Evolutionary conservation across 2,113 vertebrate genomes (phyloP), one percentile per base, ranked within the genome.

Genomic region (Clinocottus analis): DNA sequence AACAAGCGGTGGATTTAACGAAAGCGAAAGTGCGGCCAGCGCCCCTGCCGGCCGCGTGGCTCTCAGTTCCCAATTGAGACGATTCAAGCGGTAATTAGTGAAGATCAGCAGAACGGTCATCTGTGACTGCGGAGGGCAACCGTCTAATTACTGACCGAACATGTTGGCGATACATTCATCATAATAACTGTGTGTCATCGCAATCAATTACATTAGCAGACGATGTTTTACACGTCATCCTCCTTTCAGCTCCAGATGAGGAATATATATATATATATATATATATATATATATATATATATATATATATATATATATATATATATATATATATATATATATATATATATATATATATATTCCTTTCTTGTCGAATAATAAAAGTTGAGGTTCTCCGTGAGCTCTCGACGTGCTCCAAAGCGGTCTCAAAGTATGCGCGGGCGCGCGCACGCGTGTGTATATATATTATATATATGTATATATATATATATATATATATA

Each of bases 331-430:
- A n/a, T n/a, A n/a, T n/a, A n/a, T n/a, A n/a, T n/a, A n/a, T n/a
- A n/a, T n/a, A n/a, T n/a, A n/a, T n/a, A n/a, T n/a, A n/a, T n/a
- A n/a, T n/a, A n/a, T n/a, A n/a, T n/a, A n/a, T n/a, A 35, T 69
- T 25, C 41, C n/a, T 60, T 61, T 53, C 17, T 66, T n/a, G 72
- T 56, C 61, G 81, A 76, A 90, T 82, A 83, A 86, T 84, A 87
- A 89, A 93, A 94, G 90, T 94, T 92, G 62, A 27, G 56, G 16
- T 80, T 80, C 67, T 55, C 63, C 17, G 72, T 29, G 80, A 7
- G 77, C 79, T 33, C 77, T 64, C 43, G 77, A 75, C 79, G 85
- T 58, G 67, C 65, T 33, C 41, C 78, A 61, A 72, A 73, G 29
- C 73, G 10, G 51, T 3, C 37, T 19, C 45, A 51, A 69, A 75